A percentile compares a stretch with the other conserved stretches of the same genome.
These are phyloP conservation scores for Leucoma salicis DNA, from an alignment of 2,888 invertebrate genomes.

Conservation along the genomic window DNA sequence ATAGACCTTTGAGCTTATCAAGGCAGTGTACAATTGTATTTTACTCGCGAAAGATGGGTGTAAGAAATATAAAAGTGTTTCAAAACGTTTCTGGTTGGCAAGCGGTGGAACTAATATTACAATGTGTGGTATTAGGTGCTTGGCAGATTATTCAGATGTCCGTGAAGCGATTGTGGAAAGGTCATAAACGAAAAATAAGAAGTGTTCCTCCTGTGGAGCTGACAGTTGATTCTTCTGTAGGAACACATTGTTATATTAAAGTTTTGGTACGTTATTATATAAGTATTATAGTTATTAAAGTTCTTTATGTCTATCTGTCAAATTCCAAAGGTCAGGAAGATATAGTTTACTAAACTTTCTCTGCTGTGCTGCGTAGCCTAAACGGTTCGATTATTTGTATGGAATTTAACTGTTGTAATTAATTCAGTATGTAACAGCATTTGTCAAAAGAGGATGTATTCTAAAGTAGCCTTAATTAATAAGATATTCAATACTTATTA, in stretches of 20 bases:
- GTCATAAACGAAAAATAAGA: slow-evolving; percentile 57
- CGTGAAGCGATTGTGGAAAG: slow-evolving; percentile 68
- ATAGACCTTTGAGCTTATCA: slow-evolving; percentile 52
- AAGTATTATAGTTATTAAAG: too few species aligned
- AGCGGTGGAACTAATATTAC: slow-evolving; percentile 59
- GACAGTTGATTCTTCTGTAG: slow-evolving; percentile 67
- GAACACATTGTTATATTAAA: slow-evolving; percentile 73
- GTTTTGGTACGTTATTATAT: slow-evolving; percentile 63
- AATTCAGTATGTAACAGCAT: too few species aligned
- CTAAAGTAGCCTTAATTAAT: too few species aligned
- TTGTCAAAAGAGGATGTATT: too few species aligned
- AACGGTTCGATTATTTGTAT: too few species aligned
- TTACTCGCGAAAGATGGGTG: slow-evolving; percentile 48
- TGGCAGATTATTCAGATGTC: slow-evolving; percentile 64
- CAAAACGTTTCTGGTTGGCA: slow-evolving; percentile 64
- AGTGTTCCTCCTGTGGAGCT: slow-evolving; percentile 55
- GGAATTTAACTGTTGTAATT: too few species aligned
- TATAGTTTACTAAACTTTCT: too few species aligned
- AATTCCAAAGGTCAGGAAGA: too few species aligned
- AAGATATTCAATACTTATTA: too few species aligned
- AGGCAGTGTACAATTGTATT: slow-evolving; percentile 14
- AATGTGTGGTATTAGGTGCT: slow-evolving; percentile 60
- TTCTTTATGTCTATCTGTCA: too few species aligned
- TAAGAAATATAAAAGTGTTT: slow-evolving; percentile 47
- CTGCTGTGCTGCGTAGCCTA: too few species aligned